A percentile compares a stretch with the other conserved stretches of the same genome.
These are phyloP conservation scores for Prunella fulvescens DNA, from an alignment of 2,113 vertebrate species.

Conservation along the genomic window DNA sequence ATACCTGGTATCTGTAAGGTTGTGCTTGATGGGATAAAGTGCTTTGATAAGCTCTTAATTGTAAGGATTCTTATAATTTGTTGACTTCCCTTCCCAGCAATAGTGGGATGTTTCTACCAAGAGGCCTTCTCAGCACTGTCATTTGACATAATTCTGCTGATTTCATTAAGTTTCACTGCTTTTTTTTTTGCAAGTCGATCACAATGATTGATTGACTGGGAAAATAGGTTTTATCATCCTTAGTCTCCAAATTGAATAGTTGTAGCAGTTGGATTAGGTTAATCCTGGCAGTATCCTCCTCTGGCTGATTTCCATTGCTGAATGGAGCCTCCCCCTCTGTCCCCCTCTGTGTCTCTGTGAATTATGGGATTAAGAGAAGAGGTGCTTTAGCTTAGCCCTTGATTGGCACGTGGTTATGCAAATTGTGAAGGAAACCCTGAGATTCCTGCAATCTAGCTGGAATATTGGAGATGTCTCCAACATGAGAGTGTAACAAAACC, in stretches of 20 bases:
- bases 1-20: constrained; percentile 13
- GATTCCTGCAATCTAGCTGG: background rate
- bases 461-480: background rate
- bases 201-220: constrained; percentile 27
- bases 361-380: constrained; percentile 47
- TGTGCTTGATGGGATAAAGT: constrained; percentile 39
- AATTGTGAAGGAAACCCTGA: background rate
- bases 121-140: background rate
- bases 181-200: background rate
- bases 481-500: accelerated
- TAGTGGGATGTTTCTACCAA: background rate
- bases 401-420: background rate
- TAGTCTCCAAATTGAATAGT: constrained; percentile 11
- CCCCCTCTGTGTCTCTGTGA: background rate
- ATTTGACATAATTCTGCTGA: background rate
- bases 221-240: constrained; percentile 36
- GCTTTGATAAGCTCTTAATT: constrained; percentile 40
- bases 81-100: constrained; percentile 16
- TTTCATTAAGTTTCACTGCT: constrained; percentile 11
- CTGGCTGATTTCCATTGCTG: background rate
- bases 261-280: constrained; percentile 20
- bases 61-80: background rate
- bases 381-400: background rate
- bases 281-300: constrained; percentile 3
- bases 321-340: background rate